Conservation (phyloP, 2,113 vertebrate species). For the Nannobrachium achirus region DNA sequence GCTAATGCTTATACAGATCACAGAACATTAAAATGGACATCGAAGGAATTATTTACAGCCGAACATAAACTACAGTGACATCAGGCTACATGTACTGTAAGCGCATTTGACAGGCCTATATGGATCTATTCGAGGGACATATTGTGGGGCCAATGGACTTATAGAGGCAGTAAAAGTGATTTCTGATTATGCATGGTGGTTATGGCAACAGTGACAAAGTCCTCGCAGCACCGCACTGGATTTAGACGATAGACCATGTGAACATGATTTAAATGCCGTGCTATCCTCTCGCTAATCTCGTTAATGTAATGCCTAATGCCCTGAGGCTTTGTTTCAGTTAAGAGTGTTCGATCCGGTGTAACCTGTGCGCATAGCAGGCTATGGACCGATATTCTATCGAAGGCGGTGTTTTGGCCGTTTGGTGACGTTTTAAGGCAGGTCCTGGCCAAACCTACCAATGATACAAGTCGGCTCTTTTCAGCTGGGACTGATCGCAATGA, state of each 20-base stretch:
- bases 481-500: constrained; percentile 77
- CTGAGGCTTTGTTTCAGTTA: background rate
- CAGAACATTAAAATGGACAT: background rate
- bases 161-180: constrained; percentile 54
- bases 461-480: constrained; percentile 76
- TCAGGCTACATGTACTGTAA: background rate
- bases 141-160: constrained; percentile 45
- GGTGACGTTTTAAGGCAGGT: constrained; percentile 81
- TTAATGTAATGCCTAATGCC: constrained; percentile 29
- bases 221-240: constrained; percentile 29
- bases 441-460: constrained; percentile 80
- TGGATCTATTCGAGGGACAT: constrained; percentile 5
- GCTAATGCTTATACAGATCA: constrained; percentile 9
- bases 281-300: constrained; percentile 11
- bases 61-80: constrained; percentile 15
- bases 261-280: constrained; percentile 42
- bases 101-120: constrained; percentile 38
- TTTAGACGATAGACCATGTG: constrained; percentile 37
- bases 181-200: constrained; percentile 52
- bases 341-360: constrained; percentile 62
- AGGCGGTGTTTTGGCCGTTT: constrained; percentile 75
- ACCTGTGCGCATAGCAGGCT: constrained; percentile 68
- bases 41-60: background rate
- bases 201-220: constrained; percentile 59
- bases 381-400: constrained; percentile 60